These are phyloP conservation scores for Embidobia sp. DNA, from an alignment of 2,888 invertebrate genomes.

Conservation along the genomic window DNA sequence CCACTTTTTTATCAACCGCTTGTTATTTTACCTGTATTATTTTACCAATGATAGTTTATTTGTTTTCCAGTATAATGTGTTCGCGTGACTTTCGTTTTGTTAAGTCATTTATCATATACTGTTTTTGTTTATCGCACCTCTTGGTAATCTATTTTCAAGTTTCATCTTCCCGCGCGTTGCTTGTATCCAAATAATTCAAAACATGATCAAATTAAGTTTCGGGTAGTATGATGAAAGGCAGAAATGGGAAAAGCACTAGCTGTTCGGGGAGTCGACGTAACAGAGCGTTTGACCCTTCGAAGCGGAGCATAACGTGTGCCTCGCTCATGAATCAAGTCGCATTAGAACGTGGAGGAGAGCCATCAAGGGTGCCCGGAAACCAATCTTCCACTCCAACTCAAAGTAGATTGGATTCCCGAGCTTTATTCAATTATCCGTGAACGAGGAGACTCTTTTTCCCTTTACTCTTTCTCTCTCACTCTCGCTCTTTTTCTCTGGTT, in stretches of 20 bases:
- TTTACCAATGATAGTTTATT: too few species aligned
- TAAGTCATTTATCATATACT: too few species aligned
- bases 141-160: too few species aligned
- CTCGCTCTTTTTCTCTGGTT: slow-evolving; percentile 23
- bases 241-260: slow-evolving; percentile 66
- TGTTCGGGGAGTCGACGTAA: slow-evolving; percentile 73
- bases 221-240: slow-evolving; percentile 80
- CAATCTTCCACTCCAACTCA: slow-evolving; percentile 78
- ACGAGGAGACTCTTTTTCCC: slow-evolving; percentile 65
- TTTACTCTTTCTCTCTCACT: too few species aligned
- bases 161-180: slow-evolving; percentile 44
- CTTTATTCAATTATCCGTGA: slow-evolving; percentile 80
- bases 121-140: too few species aligned
- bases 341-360: slow-evolving; percentile 73
- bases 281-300: slow-evolving; percentile 80
- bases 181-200: slow-evolving; percentile 79
- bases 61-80: too few species aligned
- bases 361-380: slow-evolving; percentile 72
- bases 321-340: slow-evolving; percentile 81
- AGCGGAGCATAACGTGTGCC: slow-evolving; percentile 73
- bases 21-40: too few species aligned
- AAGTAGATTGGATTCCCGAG: slow-evolving; percentile 80
- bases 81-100: too few species aligned
- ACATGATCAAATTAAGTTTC: slow-evolving; percentile 80
- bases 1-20: too few species aligned